These are phyloP conservation scores for Globodera rostochiensis DNA, from an alignment of 1,140 invertebrate species.

Conservation along the genomic window DNA sequence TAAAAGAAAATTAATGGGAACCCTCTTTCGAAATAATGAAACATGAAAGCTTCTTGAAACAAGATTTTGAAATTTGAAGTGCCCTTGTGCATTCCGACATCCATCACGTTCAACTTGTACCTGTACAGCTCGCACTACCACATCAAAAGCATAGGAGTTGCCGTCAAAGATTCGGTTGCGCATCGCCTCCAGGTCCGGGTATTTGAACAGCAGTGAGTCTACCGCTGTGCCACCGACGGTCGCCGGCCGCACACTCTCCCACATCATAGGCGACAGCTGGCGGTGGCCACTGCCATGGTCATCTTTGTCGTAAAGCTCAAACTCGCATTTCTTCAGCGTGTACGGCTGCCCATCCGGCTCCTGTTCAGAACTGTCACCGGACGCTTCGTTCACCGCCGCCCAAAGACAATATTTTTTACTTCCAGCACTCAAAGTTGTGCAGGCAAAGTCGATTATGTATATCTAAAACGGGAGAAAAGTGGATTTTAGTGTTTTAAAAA, in stretches of 20 bases:
- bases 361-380: background rate
- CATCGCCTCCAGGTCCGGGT: constrained; percentile 30
- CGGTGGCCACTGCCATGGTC: too few relatives aligned
- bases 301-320: background rate
- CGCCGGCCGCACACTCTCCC: constrained; percentile 24
- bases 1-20: background rate
- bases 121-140: constrained; percentile 38
- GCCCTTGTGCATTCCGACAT: too few relatives aligned
- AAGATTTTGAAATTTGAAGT: too few relatives aligned
- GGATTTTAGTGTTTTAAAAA: background rate
- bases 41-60: too few relatives aligned
- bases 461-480: constrained; percentile 10
- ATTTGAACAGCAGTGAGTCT: constrained; percentile 24
- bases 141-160: constrained; percentile 41
- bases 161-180: constrained; percentile 43
- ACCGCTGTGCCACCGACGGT: constrained; percentile 15
- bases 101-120: constrained; percentile 1
- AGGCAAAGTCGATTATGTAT: constrained; percentile 25
- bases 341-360: constrained; percentile 20
- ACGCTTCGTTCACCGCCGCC: constrained; percentile 20
- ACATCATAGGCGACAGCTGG: background rate
- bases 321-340: constrained; percentile 25
- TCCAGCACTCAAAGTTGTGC: constrained; percentile 3
- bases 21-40: background rate
- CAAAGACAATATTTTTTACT: constrained; percentile 13